Percentiles rank a stretch among this genome's conserved stretches.
Evolutionary conservation across 2,888 invertebrate species (phyloP).

Genomic region (Subacronicta megacephala): DNA sequence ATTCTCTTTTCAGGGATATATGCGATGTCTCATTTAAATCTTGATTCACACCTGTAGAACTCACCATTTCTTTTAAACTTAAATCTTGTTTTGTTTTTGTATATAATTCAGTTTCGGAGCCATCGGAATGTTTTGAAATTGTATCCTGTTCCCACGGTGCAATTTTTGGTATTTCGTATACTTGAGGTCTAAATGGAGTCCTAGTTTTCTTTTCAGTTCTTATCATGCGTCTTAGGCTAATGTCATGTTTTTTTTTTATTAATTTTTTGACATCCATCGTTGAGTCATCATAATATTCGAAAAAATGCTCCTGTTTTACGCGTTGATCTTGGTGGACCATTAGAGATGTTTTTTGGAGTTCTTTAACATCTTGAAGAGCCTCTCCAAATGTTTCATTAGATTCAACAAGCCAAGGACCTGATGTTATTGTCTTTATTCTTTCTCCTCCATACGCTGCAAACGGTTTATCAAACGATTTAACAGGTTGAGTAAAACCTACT

Average conservation of each 20-base stretch:
- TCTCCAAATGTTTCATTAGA: constrained; percentile 7
- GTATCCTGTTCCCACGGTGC: constrained; percentile 16
- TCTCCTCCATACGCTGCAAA: background rate
- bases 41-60: background rate
- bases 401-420: background rate
- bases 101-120: background rate
- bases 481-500: constrained; percentile 8
- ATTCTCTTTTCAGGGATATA: too few species aligned
- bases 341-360: constrained; percentile 7
- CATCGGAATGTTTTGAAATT: constrained; percentile 5
- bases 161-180: constrained; percentile 28
- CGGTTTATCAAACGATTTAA: background rate
- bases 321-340: background rate
- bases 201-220: background rate
- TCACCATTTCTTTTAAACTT: background rate
- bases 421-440: background rate
- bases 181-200: constrained; percentile 6
- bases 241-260: constrained; percentile 34
- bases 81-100: background rate
- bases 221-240: constrained; percentile 23
- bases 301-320: constrained; percentile 6
- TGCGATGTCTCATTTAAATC: background rate
- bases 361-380: background rate
- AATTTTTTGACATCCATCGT: constrained; percentile 20
- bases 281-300: constrained; percentile 10